phyloP scores from a whole-genome alignment of 2,797 vertebrate species.

The Sarcoramphus papa region DNA sequence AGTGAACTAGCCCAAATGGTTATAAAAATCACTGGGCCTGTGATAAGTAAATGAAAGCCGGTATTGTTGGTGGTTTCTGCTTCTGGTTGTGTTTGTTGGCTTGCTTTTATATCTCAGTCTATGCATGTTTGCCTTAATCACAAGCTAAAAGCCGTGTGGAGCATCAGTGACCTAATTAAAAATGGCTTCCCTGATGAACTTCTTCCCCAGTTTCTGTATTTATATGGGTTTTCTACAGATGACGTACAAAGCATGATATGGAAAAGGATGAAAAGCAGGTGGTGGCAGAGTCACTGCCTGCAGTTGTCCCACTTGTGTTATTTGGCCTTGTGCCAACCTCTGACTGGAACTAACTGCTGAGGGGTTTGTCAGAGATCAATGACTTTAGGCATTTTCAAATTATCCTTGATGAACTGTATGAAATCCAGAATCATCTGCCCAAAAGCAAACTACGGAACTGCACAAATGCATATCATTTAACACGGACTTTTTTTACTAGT shows the following conservation, averaged over 20 bases:
- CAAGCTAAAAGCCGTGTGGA: not conserved
- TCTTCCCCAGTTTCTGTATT: not conserved
- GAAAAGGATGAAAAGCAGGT: constrained; percentile 32
- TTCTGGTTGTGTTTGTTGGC: not conserved
- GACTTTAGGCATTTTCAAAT: constrained; percentile 41
- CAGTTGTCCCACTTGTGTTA: not conserved
- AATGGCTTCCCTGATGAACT: constrained; percentile 43
- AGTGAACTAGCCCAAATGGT: not conserved
- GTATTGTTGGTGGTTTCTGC: not conserved
- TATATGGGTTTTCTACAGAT: not conserved
- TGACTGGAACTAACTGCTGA: constrained; percentile 4
- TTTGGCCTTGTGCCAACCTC: constrained; percentile 28
- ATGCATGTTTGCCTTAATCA: not conserved
- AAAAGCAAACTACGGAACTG: not conserved
- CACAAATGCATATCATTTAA: not conserved
- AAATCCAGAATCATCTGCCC: not conserved
- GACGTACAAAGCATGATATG: not conserved
- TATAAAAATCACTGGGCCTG: not conserved
- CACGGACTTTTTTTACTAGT: not conserved
- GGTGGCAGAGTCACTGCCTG: not conserved
- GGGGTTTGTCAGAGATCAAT: constrained; percentile 13
- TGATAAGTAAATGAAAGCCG: not conserved
- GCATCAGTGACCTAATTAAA: constrained; percentile 41
- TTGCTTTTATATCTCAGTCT: not conserved
- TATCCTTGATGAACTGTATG: constrained; percentile 31